Evolutionary conservation across 2,888 invertebrate species (phyloP).

Genomic region (Gymnocheta viridis): DNA sequence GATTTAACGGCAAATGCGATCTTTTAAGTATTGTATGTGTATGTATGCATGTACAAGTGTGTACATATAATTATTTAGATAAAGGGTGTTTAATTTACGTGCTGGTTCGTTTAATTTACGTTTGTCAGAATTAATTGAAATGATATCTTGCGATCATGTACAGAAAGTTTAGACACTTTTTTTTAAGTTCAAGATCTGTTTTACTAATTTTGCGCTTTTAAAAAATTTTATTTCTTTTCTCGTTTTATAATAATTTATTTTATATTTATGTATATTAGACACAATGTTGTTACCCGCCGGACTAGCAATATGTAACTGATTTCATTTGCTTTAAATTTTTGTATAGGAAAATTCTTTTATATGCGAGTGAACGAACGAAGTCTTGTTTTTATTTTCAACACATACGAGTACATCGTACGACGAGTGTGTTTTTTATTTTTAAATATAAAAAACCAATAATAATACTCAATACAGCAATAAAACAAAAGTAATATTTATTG

Average conservation of each 20-base stretch:
- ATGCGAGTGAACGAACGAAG: too few relatives aligned
- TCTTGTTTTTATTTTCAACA: too few relatives aligned
- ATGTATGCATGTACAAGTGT: neutral
- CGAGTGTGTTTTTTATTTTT: too few relatives aligned
- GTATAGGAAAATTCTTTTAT: too few relatives aligned
- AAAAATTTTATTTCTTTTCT: slow-evolving; percentile 6
- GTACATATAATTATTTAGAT: slow-evolving; percentile 10
- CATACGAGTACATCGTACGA: too few relatives aligned
- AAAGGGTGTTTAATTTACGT: slow-evolving; percentile 34
- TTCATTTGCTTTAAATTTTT: slow-evolving; percentile 72
- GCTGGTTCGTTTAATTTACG: neutral
- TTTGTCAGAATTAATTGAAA: slow-evolving; percentile 41
- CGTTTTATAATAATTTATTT: too few relatives aligned
- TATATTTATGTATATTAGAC: neutral
- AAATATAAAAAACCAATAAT: too few relatives aligned
- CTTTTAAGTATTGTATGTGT: neutral
- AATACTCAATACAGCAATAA: too few relatives aligned
- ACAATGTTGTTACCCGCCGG: slow-evolving; percentile 72
- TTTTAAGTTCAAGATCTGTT: slow-evolving; percentile 52
- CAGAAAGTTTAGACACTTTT: slow-evolving; percentile 3
- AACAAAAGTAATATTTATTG: too few relatives aligned
- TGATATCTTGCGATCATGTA: neutral
- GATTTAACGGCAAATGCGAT: neutral
- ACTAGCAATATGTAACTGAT: slow-evolving; percentile 75
- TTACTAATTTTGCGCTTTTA: neutral